Evolutionary conservation across 2,113 vertebrate species (phyloP), one percentile per base, ranked within the genome.

Genomic region (Chaenocephalus aceratus): DNA sequence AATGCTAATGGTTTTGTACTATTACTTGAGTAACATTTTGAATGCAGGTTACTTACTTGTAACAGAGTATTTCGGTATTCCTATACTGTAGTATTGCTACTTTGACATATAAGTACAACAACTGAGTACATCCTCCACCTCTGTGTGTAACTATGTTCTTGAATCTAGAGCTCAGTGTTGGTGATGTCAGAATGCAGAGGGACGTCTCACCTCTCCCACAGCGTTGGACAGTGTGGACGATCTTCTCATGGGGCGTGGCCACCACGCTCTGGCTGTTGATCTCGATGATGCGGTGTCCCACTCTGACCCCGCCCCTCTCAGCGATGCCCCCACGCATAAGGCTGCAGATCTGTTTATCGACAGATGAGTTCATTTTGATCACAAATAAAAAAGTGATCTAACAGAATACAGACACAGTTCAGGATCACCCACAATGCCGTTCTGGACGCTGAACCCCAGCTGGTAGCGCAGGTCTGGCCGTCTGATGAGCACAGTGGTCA

Each of bases 261-360:
- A 99, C 98, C 66, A 99, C 98, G 0, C 98, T 99, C 94, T 99
- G 98, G 26, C 96, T 95, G 2, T 98, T 99, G 93, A 99, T 99
- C 86, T 99, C 98, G 62, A 99, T 99, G 86, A 99, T 99, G 36
- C 97, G 96, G 88, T 99, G 98, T 48, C 98, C 98, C 1, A 99
- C 98, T n/a, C 98, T 95, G 58, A 99, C 97, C 0, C 98, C 98
- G 1, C 98, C 98, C 54, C 98, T 90, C 80, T 99, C 98, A 0
- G 98, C 98, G 53, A 99, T 99, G 4, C 98, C 98, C 2, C 98
- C 98, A 79, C 98, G 95, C 97, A 99, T 98, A 85, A 99, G 97
- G 93, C 98, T 99, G 87, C 98, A 99, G 88, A 99, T 99, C 98
- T 99, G 84, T 76, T 67, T 11, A 10, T 10, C 68, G 11, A 70